Base-by-base conservation (phyloP, 2,113 vertebrate species). In the Callopanchax toddi region DNA sequence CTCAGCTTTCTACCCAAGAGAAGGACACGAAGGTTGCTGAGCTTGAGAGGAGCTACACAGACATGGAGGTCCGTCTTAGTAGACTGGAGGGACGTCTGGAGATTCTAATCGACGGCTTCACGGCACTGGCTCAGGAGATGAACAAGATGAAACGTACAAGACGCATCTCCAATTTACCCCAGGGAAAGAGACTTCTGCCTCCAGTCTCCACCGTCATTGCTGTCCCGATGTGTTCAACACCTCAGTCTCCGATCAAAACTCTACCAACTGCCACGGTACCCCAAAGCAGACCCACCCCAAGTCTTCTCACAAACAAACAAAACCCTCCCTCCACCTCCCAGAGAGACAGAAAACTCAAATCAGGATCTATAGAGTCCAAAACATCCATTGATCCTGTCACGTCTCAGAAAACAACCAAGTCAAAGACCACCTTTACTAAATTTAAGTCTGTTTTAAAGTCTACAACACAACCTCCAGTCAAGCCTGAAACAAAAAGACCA, bases 81-180 rank as follows among this genome's bases (percentile, higher is more conserved):
- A 67, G 78, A 15, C 75, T 93, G 11, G 89, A 93, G 63, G 79
- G 84, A 9, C 61, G 86, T 52, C 62, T 92, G 48, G 89, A 93
- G 67, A 90, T 92, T 60, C 74, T 93, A 6, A 91, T 92, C 4
- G 91, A 92, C 15, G 89, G 89, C 17, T 92, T 93, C 65, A 91
- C 91, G 1, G 88, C 78, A 0, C 46, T 93, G 49, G 90, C 85
- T 16, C 86, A 91, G 81, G 89, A 93, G 49, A 81, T 92, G 56
- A 89, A 89, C 71, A 90, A 87, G 60, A 71, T 93, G 32, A 92
- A 91, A 62, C 84, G 79, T 10, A 4, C 40, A 5, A 74, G 76
- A 60, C 80, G 84, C 13, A 48, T 37, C 1, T 76, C 80, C 20
- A 79, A 60, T 8, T 84, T 85, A 0, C 10, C 45, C 2, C 58